Base-by-base conservation (phyloP, 2,797 vertebrate species). In the Anguilla pacifica region DNA sequence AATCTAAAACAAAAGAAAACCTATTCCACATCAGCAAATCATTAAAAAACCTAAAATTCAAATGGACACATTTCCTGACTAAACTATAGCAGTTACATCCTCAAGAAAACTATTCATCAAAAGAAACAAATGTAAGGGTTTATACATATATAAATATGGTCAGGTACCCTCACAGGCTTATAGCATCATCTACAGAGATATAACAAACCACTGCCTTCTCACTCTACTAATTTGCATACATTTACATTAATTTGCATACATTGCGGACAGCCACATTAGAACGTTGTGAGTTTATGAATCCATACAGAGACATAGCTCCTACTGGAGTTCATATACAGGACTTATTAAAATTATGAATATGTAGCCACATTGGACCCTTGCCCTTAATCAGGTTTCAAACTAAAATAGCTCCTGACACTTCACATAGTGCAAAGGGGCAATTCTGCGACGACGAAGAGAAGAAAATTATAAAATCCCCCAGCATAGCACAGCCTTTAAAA, bases 391-490 rank as follows among this genome's bases (percentile, higher is more conserved):
- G 83, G 87, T 86, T 84, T 90, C 88, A 89, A 93, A 93, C 92
- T 92, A 93, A 96, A 96, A 95, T 94, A 96, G 92, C 93, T 57
- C 70, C 84, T 67, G 17, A 51, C 90, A 87, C 91, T 93, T 92
- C 91, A 91, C 89, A 90, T 90, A 91, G 86, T 89, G 94, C 93
- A 92, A 89, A 94, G 93, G 92, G 93, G 93, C 93, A 94, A 93
- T 91, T 90, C 86, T 90, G 93, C 90, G 9, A 49, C 89, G 89
- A 88, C 89, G 93, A 92, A 92, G 85, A 87, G 90, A 88, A 55
- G 64, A 74, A 88, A 87, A 87, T 87, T 25, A 51, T 82, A 49
- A 82, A 82, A 51, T 51, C 46, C 19, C 22, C 43, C 79, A 49
- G 43, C 13, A 25, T 49, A 49, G 6, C 46, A 51, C 79, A 82